phyloP scores from a whole-genome alignment of 2,113 vertebrate species.

The Odocoileus hemionus region DNA sequence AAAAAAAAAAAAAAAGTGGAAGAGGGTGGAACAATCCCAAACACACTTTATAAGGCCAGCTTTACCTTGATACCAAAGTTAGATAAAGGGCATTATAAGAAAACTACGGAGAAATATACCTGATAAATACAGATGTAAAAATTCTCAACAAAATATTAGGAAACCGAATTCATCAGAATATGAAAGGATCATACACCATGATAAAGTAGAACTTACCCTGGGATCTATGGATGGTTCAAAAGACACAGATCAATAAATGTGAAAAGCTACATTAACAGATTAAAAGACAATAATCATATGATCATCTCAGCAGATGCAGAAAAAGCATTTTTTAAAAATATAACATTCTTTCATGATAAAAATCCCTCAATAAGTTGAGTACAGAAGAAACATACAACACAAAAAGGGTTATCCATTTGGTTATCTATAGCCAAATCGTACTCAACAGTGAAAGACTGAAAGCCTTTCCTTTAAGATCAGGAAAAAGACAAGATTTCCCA shows the following conservation, averaged over 20 bases:
- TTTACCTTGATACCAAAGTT: neutral
- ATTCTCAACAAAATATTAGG: neutral
- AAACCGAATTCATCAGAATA: neutral
- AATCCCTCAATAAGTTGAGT: neutral
- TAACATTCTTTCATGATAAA: neutral
- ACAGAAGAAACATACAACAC: neutral
- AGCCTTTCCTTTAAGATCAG: neutral
- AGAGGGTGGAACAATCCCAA: neutral
- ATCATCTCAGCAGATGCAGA: neutral
- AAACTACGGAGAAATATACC: neutral
- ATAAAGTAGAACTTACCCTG: neutral
- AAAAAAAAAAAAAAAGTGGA: neutral
- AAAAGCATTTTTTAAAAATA: neutral
- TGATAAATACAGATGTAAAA: neutral
- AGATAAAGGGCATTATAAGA: neutral
- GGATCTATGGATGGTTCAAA: neutral
- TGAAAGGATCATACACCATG: neutral
- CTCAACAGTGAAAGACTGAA: neutral
- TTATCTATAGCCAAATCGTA: neutral
- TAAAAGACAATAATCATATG: neutral
- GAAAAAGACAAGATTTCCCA: neutral
- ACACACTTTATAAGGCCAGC: neutral
- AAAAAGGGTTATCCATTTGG: neutral
- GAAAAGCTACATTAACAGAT: neutral
- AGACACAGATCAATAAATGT: neutral